Conservation (phyloP, 1,140 invertebrate genomes). For the Zaprionus taronus region DNA sequence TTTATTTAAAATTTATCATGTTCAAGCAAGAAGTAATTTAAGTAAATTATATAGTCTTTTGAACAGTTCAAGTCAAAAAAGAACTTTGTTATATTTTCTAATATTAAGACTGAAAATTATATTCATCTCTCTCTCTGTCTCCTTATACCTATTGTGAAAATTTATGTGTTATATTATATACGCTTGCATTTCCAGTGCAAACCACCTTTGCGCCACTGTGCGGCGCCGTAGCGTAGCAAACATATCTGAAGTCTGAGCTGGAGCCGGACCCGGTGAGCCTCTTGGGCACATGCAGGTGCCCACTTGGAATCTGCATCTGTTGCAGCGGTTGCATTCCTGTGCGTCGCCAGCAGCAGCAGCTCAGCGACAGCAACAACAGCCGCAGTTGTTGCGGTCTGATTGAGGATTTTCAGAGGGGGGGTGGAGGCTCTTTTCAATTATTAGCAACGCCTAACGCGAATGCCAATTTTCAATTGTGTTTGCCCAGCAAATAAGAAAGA, state of each 20-base stretch:
- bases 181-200: background rate
- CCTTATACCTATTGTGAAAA: background rate
- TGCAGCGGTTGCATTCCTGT: slow-evolving; percentile 55
- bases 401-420: slow-evolving; percentile 21
- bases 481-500: slow-evolving; percentile 27
- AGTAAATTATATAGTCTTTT: too few species aligned
- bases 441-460: slow-evolving; percentile 78
- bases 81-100: too few species aligned
- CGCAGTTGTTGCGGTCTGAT: slow-evolving; percentile 55
- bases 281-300: slow-evolving; percentile 57
- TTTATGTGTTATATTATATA: background rate
- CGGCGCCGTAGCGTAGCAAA: background rate
- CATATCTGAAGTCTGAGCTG: slow-evolving; percentile 2
- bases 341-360: slow-evolving; percentile 48
- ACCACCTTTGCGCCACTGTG: slow-evolving; percentile 19
- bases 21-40: too few species aligned
- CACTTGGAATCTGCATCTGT: slow-evolving; percentile 24
- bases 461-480: slow-evolving; percentile 69
- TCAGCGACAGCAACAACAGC: slow-evolving; percentile 19
- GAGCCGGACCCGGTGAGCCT: slow-evolving; percentile 1
- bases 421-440: slow-evolving; percentile 66
- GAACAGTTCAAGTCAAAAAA: too few species aligned
- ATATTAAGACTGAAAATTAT: too few species aligned
- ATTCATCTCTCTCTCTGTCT: too few species aligned
- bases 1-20: too few species aligned